Evolutionary conservation across 2,888 invertebrate species (phyloP), one percentile per base, ranked within the genome.

Genomic region (Slavum lentiscoides): DNA sequence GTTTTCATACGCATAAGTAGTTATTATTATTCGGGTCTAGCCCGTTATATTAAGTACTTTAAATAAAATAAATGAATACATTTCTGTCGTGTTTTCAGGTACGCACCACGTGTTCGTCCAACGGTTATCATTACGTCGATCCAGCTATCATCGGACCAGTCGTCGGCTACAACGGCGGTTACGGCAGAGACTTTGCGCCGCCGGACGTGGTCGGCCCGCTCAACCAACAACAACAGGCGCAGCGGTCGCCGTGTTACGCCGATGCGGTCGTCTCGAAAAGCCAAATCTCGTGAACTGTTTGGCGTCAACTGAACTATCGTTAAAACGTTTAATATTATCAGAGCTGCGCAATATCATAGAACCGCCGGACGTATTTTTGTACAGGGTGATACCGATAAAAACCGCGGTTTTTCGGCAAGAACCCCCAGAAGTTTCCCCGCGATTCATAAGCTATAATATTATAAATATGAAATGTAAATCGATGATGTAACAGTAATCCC

Each of bases 81-180:
- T 70, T n/a, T 37, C 11, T 6, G 58, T 30, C 11, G 5, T 17
- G 30, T 37, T 67, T 43, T 11, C 23, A 80, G 80, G 30, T 80
- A 15, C 80, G 80, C 64, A 72, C 80, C 19, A 72, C 80, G 13
- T 80, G 72, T 55, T 80, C 80, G 23, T 80, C 80, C 2, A 72
- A 80, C 64, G 80, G 80, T n/a, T 80, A 80, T 8, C 80, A 80
- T 15, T 80, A 80, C 43, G 80, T 80, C 19, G 80, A 80, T 55
- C 72, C 80, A 8, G 11, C 55, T 1, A 9, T 55, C n/a, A 19
- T 67, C 19, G 75, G 67, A 0, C 39, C 66, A 13, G n/a, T 62
- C 30, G n/a, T 62, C 30, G 70, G 53, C 69, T 62, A 53, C 53
- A 62, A 6, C n/a, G 39, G 21, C 23, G 55, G 64, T 15, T 80